A percentile compares a stretch with the other conserved stretches of the same genome.
phyloP scores from a whole-genome alignment of 2,797 vertebrate species.

The Alauda arvensis region DNA sequence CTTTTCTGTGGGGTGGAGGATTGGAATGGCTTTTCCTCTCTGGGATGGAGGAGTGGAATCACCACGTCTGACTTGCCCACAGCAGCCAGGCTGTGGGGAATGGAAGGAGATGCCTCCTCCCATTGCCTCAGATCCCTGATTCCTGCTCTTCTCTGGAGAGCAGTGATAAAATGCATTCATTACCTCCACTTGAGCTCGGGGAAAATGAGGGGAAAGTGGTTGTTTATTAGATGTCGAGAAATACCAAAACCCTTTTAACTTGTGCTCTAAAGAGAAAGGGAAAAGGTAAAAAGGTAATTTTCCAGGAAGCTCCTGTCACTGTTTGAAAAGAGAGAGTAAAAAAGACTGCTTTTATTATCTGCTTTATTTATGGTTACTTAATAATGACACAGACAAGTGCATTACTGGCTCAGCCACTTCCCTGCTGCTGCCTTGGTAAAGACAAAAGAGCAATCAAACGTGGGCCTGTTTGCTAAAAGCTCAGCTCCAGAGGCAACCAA shows the following conservation, averaged over 20 bases:
- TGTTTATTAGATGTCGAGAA: conserved; percentile 63
- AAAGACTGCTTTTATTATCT: conserved; percentile 55
- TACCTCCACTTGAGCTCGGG: conserved; percentile 32
- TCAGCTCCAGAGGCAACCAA: not conserved
- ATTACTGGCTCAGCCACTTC: conserved; percentile 35
- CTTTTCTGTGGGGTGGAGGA: not conserved
- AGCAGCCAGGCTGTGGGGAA: not conserved
- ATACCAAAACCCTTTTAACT: conserved; percentile 69
- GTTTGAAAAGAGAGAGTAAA: conserved; percentile 48
- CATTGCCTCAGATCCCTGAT: not conserved
- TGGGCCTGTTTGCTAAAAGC: not conserved
- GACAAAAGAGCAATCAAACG: conserved; percentile 33
- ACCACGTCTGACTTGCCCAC: fast-evolving
- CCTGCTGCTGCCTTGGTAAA: conserved; percentile 2
- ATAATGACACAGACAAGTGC: conserved; percentile 47
- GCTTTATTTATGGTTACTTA: conserved; percentile 66
- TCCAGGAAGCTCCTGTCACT: conserved; percentile 62
- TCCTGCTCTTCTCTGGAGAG: conserved; percentile 58
- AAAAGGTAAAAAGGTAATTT: conserved; percentile 68
- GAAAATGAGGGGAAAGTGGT: conserved; percentile 62
- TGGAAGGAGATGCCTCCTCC: not conserved
- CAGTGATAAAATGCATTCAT: conserved; percentile 63
- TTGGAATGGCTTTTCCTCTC: not conserved
- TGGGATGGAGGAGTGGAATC: not conserved
- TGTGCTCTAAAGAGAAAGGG: conserved; percentile 34